phyloP scores from a whole-genome alignment of 2,113 vertebrate species.

The Picathartes gymnocephalus region DNA sequence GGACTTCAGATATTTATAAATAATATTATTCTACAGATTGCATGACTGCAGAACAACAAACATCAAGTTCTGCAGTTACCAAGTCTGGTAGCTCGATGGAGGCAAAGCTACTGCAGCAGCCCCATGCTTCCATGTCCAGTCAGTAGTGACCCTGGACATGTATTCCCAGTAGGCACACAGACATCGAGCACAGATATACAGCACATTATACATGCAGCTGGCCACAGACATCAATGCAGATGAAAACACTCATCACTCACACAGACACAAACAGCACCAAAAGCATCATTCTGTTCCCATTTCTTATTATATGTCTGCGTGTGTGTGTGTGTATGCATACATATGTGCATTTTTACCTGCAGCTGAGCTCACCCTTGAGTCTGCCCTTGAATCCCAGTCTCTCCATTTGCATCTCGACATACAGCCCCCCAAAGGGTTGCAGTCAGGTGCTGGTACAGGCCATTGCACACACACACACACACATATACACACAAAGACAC shows the following conservation, averaged over 20 bases:
- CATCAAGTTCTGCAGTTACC: not conserved
- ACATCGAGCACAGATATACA: not conserved
- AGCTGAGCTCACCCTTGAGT: not conserved
- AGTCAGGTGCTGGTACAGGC: not conserved
- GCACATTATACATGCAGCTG: not conserved
- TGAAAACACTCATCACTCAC: not conserved
- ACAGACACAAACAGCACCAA: not conserved
- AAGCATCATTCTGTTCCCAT: not conserved
- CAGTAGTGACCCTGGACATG: not conserved
- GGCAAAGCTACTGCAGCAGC: not conserved
- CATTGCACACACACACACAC: not conserved
- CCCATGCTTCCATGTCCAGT: not conserved
- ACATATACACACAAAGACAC: not conserved
- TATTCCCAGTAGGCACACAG: not conserved
- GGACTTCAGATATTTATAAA: not conserved
- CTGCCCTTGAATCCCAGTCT: not conserved
- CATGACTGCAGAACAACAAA: not conserved
- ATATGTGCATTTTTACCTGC: not conserved
- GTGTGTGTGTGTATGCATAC: accelerated
- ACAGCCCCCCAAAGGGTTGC: accelerated
- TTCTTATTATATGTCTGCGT: not conserved
- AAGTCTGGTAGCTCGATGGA: not conserved
- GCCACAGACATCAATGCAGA: not conserved
- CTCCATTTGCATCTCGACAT: not conserved
- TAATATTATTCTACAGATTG: not conserved